Base-by-base conservation (phyloP, 2,888 invertebrate genomes). In the Drosophila kuntzei region DNA sequence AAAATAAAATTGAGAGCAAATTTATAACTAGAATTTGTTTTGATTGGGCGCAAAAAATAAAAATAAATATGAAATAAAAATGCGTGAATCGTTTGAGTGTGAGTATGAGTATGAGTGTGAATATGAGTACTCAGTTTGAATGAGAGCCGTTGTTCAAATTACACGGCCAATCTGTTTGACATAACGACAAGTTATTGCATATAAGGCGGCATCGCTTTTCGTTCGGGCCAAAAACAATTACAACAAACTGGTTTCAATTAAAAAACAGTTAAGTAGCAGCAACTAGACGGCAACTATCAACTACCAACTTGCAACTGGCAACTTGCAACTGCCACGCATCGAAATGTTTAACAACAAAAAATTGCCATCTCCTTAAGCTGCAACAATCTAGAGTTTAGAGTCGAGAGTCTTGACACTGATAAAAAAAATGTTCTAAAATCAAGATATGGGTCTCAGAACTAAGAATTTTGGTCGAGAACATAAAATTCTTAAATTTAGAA, bases 161-260 rank as follows among this genome's bases (percentile, higher is more conserved):
- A 88, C 53, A 86, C 75, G 74, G 68, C 53, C 89, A 84, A 87
- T 84, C 67, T 75, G 87, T 66, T 88, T 86, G 87, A 88, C 89
- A 88, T 83, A 83, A 80, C 55, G 55, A 87, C 84, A 51, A 80
- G 75, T 78, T 88, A 74, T 80, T 11, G 67, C 76, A 80, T 81
- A 81, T 68, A 83, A 80, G 87, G 87, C 69, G 66, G 39, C 54
- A 36, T 8, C 47, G 41, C 50, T 47, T 47, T 61, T 61, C 62
- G 46, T 51, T 20, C 64, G 8, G 25, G 25, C 47, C 59, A 70
- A 75, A 83, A 83, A 74, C 87, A 87, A 84, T 89, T 87, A 89
- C 87, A 62, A 11, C 47, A 84, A 88, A 84, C 83, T 80, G 83
- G 83, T 84, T 84, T 81, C 85, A 84, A 84, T 84, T 84, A 83